Base-by-base conservation (phyloP, 2,113 vertebrate genomes). In the Istiophorus platypterus region DNA sequence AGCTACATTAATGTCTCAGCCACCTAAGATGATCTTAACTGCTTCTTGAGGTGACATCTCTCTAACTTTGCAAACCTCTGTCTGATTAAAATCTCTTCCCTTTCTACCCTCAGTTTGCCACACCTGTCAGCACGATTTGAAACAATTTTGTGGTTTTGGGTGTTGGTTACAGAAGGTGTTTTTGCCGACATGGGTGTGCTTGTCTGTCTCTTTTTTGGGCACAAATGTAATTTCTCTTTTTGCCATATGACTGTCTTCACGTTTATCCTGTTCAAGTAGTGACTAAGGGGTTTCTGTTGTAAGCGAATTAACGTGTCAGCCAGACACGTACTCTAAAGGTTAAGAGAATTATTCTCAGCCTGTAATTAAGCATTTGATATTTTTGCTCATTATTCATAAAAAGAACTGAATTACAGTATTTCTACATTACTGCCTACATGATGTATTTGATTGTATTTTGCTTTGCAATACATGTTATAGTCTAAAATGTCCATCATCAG, bases 211-310 rank as follows among this genome's bases (percentile, higher is more conserved):
- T 87, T 77, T 85, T 88, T 82, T 81, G 59, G 80, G 20, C 51
- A 37, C 22, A 7, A 11, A 26, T 83, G 88, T 93, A 83, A 91
- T 93, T 91, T 94, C 85, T 90, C 82, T 84, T 91, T 80, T 91
- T 86, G 57, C 89, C 58, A 65, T 85, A 92, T 94, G 93, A 93
- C 92, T 93, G 70, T 89, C 62, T 41, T 83, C 67, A 70, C 61
- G 51, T 80, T 86, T 31, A 54, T 57, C 47, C 68, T 81, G 39
- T n/a, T 92, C 81, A 0, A 59, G 65, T 68, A 49, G 76, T 91
- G 88, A 89, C 85, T 91, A 81, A 90, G 84, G 67, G 14, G 76
- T 91, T 89, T 85, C 88, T 87, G 82, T 67, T 70, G n/a, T 7
- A 26, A 61, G 51, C 57, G 62, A 31, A 62, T 41, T 5, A 42